Evolutionary conservation across 2,888 invertebrate genomes (phyloP), one percentile per base, ranked within the genome.

Genomic region (Heteropelma amictum): DNA sequence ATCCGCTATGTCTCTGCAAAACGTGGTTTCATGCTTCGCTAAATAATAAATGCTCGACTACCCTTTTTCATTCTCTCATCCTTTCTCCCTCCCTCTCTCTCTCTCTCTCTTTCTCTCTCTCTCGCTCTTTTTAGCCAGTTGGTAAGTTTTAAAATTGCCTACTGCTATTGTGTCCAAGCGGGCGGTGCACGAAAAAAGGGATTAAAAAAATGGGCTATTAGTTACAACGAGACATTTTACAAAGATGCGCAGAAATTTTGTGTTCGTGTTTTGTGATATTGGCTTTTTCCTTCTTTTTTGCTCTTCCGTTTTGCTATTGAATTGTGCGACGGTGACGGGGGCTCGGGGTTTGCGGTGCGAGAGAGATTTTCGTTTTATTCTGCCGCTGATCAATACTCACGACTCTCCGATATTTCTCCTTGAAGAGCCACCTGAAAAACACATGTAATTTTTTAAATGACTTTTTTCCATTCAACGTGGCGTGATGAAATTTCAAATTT

Each of bases 1-100:
- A 80, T 89, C 89, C 81, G 85, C 86, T 82, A 86, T 79, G 84
- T 87, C 85, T 87, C 87, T 88, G 88, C 45, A 86, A 87, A 87
- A 84, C 82, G 77, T 75, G 75, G 71, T 67, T 54, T 70, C 68
- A 72, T 74, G 64, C 68, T 75, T 69, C 54, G 71, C 71, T 72
- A 72, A 67, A 58, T 42, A 56, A 69, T 49, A 42, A 35, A 72
- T 58, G 51, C 67, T 56, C 53, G 21, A 53, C 53, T 67, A 56
- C 21, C 14, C 23, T 33, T 26, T 21, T 30, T 3, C 12, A n/a
- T 23, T 17, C 14, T 14, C 26, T 26, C 26, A 8, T 40, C 17
- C 21, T 23, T 12, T 33, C 8, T 12, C 54, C 5, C 2, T 10
- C 3, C 10, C 8, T n/a, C 12, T 14, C 30, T 42, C 33, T 40